phyloP scores from a whole-genome alignment of 2,888 invertebrate species.

The Drosophila kuntzei region DNA sequence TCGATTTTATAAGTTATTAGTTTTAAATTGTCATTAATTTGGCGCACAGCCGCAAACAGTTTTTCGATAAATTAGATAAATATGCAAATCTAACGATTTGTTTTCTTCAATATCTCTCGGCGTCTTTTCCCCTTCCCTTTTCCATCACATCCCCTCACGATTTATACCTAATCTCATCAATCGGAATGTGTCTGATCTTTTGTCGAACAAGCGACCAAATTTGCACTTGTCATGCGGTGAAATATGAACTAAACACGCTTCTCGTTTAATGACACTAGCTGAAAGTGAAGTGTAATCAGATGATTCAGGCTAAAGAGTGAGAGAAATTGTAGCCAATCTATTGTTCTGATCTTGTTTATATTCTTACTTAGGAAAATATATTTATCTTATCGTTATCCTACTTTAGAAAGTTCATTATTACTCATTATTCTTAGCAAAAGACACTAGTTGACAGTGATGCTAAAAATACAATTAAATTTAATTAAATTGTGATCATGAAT shows the following conservation, averaged over 20 bases:
- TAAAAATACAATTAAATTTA: too few relatives aligned
- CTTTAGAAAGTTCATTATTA: background rate
- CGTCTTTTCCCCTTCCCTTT: background rate
- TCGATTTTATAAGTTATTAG: constrained; percentile 78
- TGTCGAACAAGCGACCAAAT: constrained; percentile 76
- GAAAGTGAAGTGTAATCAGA: constrained; percentile 18
- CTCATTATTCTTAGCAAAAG: too few relatives aligned
- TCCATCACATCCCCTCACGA: too few relatives aligned
- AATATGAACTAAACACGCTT: constrained; percentile 51
- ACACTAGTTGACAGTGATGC: background rate
- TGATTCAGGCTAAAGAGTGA: background rate
- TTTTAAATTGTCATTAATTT: constrained; percentile 80
- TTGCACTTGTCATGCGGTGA: constrained; percentile 76
- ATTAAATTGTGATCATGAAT: background rate
- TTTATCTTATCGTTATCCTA: background rate
- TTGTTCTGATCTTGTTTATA: background rate
- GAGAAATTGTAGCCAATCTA: background rate
- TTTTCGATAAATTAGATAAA: constrained; percentile 59
- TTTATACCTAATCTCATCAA: constrained; percentile 4
- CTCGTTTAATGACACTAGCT: constrained; percentile 17
- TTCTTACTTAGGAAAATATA: background rate
- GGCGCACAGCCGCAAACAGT: constrained; percentile 51
- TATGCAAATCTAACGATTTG: constrained; percentile 74
- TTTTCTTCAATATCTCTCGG: constrained; percentile 38
- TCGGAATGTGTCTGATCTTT: constrained; percentile 71